phyloP scores from a whole-genome alignment of 2,797 vertebrate species.

The Anguilla anguilla region DNA sequence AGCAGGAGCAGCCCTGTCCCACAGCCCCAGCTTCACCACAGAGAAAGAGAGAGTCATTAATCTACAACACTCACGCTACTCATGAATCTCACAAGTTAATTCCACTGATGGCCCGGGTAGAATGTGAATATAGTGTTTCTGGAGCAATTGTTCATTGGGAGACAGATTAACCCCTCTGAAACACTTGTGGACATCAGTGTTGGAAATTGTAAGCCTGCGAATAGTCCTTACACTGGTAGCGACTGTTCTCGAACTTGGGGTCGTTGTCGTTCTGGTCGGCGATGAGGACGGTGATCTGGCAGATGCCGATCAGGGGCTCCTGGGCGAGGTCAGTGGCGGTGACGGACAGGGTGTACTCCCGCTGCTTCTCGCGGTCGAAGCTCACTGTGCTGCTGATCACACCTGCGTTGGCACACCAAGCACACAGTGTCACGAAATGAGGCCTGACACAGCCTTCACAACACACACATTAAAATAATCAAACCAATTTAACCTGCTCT shows the following conservation, averaged over 20 bases:
- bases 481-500: not conserved
- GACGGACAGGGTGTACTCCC: constrained; percentile 78
- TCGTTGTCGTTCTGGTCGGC: constrained; percentile 87
- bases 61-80: not conserved
- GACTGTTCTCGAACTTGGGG: constrained; percentile 88
- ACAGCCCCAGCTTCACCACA: not conserved
- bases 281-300: constrained; percentile 78
- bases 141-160: too few relatives aligned
- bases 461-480: not conserved
- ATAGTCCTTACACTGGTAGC: constrained; percentile 81
- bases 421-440: not conserved
- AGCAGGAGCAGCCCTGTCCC: not conserved
- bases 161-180: not conserved
- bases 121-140: not conserved
- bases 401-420: constrained; percentile 63
- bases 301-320: constrained; percentile 84
- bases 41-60: not conserved
- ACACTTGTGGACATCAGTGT: not conserved
- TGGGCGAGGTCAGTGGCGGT: constrained; percentile 83
- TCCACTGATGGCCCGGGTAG: not conserved
- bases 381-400: constrained; percentile 76
- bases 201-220: not conserved
- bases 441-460: not conserved
- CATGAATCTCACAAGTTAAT: not conserved
- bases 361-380: constrained; percentile 86